Evolutionary conservation across 2,888 invertebrate genomes (phyloP).

Genomic region (Rotaria macrura): DNA sequence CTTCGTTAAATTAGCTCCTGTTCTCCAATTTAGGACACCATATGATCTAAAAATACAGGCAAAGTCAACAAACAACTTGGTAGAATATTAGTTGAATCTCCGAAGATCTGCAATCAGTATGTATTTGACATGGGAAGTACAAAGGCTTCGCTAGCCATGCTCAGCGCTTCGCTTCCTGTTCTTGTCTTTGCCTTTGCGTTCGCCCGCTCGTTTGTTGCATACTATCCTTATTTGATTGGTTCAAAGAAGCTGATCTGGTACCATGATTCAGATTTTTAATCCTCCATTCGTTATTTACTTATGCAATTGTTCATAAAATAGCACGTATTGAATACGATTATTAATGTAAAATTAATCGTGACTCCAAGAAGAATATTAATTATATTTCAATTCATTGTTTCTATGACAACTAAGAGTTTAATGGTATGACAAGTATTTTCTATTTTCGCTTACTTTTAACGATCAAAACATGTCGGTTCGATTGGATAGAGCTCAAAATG

Average conservation of each 20-base stretch:
- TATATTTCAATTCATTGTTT: not conserved
- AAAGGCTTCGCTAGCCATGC: constrained; percentile 8
- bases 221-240: not conserved
- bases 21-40: not conserved
- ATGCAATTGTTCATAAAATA: not conserved
- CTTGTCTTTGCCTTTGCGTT: constrained; percentile 8
- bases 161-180: constrained; percentile 8
- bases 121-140: not conserved
- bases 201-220: not conserved
- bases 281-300: not conserved
- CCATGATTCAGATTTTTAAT: not conserved
- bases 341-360: not conserved
- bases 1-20: not conserved
- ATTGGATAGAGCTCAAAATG: not conserved
- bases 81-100: not conserved
- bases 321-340: not conserved
- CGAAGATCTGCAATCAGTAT: not conserved
- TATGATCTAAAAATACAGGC: not conserved
- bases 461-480: not conserved
- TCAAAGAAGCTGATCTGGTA: not conserved
- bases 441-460: no score
- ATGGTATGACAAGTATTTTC: not conserved
- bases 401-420: not conserved
- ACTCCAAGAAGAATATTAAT: not conserved
- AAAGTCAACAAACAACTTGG: not conserved